Percentiles rank a stretch among this genome's conserved stretches.
phyloP scores from a whole-genome alignment of 37 sponge, comb jelly and placozoan species.

The Halisarca cf. caerulea region DNA sequence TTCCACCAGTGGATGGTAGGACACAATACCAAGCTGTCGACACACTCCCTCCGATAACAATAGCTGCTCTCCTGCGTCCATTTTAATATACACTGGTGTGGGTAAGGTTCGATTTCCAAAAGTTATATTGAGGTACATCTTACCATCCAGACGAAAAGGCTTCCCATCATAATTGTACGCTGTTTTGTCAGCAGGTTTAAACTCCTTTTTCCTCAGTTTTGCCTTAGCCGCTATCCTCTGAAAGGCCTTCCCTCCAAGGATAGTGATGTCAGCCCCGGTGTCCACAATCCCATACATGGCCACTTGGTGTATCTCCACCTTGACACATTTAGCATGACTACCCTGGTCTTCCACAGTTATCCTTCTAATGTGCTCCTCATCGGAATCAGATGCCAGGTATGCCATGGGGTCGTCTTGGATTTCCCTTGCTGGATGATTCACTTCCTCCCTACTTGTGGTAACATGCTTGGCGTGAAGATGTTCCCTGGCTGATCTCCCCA shows the following conservation, averaged over 20 bases:
- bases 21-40: slow-evolving; percentile 51
- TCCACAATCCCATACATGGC: slow-evolving; percentile 4
- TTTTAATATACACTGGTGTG: slow-evolving; percentile 41
- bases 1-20: slow-evolving; percentile 50
- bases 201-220: neutral
- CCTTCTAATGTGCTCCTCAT: neutral
- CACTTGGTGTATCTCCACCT: slow-evolving; percentile 4
- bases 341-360: slow-evolving; percentile 1
- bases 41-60: slow-evolving; percentile 60
- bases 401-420: neutral
- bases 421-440: too few species aligned
- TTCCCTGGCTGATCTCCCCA: neutral
- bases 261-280: slow-evolving; percentile 23
- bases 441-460: neutral
- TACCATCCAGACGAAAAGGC: slow-evolving; percentile 44
- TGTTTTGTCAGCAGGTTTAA: slow-evolving; percentile 30
- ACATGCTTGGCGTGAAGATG: neutral
- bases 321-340: neutral
- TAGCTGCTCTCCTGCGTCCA: slow-evolving; percentile 50
- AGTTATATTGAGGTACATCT: slow-evolving; percentile 33
- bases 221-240: slow-evolving; percentile 14
- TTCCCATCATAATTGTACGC: slow-evolving; percentile 30
- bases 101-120: slow-evolving; percentile 19
- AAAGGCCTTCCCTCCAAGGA: slow-evolving; percentile 14
- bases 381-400: neutral